Conservation (phyloP, 2,113 vertebrate genomes). For the Cavia aperea region DNA sequence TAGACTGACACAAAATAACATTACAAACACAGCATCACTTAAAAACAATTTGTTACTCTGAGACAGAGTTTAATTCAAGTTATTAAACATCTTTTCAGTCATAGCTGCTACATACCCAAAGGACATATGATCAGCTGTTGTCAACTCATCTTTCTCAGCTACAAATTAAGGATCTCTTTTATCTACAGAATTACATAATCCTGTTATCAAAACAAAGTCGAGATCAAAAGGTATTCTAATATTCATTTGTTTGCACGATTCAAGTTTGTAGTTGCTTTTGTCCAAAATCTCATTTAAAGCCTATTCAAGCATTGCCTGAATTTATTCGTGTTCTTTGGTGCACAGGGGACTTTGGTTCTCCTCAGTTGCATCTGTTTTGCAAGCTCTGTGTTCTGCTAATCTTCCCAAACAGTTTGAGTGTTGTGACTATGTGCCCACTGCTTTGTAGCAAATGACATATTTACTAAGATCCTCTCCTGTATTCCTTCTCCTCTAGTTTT, state of each 20-base stretch:
- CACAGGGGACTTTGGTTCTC: background rate
- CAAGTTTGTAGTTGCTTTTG: background rate
- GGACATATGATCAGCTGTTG: fast-evolving
- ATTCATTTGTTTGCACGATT: background rate
- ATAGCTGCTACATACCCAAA: background rate
- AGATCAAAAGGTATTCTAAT: background rate
- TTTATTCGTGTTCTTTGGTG: background rate
- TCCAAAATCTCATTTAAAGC: background rate
- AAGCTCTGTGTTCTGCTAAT: background rate
- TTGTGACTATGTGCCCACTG: background rate
- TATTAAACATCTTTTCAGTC: background rate
- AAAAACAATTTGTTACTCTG: background rate
- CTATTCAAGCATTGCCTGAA: background rate
- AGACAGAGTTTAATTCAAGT: background rate
- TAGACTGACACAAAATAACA: background rate
- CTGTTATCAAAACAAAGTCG: background rate
- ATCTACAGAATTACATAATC: background rate
- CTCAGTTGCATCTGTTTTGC: background rate
- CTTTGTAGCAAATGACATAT: background rate
- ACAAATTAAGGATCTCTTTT: background rate
- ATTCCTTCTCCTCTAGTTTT: background rate
- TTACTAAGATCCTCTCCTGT: background rate
- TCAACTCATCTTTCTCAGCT: background rate
- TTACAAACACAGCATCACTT: background rate
- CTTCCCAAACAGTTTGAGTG: background rate